Evolutionary conservation across 2,113 vertebrate species (phyloP).

Genomic region (Calonectris borealis): DNA sequence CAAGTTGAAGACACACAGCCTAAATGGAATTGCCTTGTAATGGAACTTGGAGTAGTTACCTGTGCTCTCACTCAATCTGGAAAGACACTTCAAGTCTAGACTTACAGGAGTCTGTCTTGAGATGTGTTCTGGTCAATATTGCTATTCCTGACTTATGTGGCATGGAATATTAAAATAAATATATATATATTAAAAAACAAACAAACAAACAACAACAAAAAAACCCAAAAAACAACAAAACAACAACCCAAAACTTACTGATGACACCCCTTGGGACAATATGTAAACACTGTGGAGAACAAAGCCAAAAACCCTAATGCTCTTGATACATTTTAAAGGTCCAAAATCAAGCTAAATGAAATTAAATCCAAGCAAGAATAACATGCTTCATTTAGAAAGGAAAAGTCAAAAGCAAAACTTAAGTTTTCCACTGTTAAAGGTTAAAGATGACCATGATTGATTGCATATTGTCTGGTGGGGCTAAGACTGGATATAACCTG

Average conservation of each 20-base stretch:
- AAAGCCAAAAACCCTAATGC: neutral
- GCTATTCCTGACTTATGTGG: neutral
- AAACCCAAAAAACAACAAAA: too few species aligned
- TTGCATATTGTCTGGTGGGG: neutral
- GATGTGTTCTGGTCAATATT: neutral
- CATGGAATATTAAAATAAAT: neutral
- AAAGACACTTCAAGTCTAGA: neutral
- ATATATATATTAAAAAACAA: neutral
- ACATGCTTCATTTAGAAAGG: neutral
- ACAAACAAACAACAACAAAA: neutral
- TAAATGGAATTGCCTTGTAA: neutral
- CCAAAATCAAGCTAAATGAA: neutral
- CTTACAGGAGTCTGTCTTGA: neutral
- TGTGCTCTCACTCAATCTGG: neutral
- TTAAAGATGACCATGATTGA: neutral
- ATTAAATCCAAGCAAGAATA: neutral
- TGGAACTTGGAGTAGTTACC: neutral
- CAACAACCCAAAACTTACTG: neutral
- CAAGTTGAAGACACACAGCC: neutral
- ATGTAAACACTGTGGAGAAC: neutral
- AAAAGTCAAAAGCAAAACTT: neutral
- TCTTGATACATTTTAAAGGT: neutral
- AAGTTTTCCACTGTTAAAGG: neutral
- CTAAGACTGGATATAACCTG: neutral
- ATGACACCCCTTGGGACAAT: fast-evolving